These are phyloP conservation scores for Melikaiella ostensackeni DNA, from an alignment of 2,888 invertebrate genomes.

Conservation along the genomic window DNA sequence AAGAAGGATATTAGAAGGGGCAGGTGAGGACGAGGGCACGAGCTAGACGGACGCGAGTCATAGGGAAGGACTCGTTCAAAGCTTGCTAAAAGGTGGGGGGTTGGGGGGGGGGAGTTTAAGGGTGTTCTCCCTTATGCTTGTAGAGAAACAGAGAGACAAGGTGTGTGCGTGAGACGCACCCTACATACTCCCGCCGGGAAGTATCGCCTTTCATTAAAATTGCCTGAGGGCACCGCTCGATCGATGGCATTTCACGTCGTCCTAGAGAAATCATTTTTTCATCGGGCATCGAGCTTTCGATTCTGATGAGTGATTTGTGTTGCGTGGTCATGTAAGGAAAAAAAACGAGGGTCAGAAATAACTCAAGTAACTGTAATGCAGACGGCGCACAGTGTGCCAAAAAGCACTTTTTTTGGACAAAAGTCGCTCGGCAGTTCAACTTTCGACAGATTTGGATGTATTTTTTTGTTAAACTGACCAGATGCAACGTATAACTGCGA, in stretches of 20 bases:
- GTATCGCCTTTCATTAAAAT: constrained; percentile 71
- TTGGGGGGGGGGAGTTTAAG: constrained; percentile 21
- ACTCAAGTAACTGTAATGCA: not conserved
- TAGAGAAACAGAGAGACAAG: constrained; percentile 32
- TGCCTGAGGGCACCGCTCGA: constrained; percentile 51
- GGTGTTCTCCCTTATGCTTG: constrained; percentile 24
- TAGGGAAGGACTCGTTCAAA: constrained; percentile 38
- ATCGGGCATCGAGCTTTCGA: not conserved
- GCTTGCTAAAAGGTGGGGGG: constrained; percentile 40
- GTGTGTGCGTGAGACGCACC: constrained; percentile 50
- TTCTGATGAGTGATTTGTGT: constrained; percentile 8
- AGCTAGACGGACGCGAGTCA: constrained; percentile 44
- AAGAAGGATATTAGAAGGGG: constrained; percentile 53
- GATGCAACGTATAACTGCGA: no score
- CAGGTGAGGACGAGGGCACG: constrained; percentile 55
- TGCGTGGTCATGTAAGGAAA: not conserved
- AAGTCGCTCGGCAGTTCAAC: no score
- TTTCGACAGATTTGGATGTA: no score
- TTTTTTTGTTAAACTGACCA: no score
- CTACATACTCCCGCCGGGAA: constrained; percentile 51
- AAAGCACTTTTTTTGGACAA: no score
- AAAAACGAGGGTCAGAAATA: constrained; percentile 6
- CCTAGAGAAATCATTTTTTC: constrained; percentile 25
- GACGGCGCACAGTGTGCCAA: not conserved
- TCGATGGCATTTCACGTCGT: constrained; percentile 34